Conservation (phyloP, 1,140 invertebrate genomes). For the Nautilus pompilius region DNA sequence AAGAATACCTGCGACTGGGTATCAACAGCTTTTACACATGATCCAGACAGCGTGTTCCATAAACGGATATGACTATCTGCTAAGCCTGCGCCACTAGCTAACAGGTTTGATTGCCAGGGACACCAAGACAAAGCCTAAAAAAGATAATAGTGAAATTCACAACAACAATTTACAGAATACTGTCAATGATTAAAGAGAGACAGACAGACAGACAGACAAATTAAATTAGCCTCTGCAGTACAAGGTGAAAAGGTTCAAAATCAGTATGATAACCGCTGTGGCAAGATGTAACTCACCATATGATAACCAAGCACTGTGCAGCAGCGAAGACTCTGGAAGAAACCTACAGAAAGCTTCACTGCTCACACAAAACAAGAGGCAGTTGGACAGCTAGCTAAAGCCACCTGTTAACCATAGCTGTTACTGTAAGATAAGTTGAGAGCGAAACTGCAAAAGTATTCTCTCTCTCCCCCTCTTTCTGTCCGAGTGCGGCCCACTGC, state of each 20-base stretch:
- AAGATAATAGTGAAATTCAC: not conserved
- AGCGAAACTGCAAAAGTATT: no score
- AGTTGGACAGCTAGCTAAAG: no score
- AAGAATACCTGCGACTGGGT: conserved; percentile 90
- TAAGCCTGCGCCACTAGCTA: conserved; percentile 94
- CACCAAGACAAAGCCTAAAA: conserved; percentile 84
- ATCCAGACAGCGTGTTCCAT: conserved; percentile 88
- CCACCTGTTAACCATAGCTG: no score
- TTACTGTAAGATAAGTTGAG: no score
- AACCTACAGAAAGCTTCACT: not conserved
- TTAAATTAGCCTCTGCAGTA: not conserved
- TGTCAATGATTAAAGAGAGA: not conserved
- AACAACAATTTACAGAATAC: not conserved
- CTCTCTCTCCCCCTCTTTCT: no score
- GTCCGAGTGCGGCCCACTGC: no score
- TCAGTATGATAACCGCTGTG: not conserved
- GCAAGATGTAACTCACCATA: not conserved
- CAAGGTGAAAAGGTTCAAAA: not conserved
- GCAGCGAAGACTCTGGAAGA: not conserved
- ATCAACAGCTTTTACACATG: conserved; percentile 77
- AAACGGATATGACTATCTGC: conserved; percentile 78
- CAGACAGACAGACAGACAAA: not conserved
- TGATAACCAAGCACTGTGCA: not conserved
- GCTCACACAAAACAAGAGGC: not conserved
- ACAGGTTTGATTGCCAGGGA: conserved; percentile 83